Base-by-base conservation (phyloP, 1,140 invertebrate genomes). In the Rhizoglyphus robini region DNA sequence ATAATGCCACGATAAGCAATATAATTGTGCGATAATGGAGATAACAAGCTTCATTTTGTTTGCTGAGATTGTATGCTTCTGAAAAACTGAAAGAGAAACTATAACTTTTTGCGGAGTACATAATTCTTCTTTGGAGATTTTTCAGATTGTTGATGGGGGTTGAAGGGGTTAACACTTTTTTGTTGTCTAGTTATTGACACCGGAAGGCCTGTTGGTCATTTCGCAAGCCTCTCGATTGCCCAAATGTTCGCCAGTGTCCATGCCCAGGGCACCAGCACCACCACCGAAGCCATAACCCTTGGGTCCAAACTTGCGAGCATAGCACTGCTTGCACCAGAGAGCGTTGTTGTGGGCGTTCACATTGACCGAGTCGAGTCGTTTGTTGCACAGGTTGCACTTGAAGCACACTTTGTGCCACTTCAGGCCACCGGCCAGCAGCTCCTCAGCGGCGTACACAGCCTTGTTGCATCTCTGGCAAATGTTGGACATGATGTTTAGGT, bases 361-460 rank as follows among this genome's bases (percentile, higher is more conserved):
- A 81, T 92, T 97, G 78, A 93, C 96, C 68, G 91, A 96, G 79
- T 99, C 95, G 76, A 98, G 82, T 78, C 91, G 82, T 81, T 97
- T 99, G 78, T 88, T 85, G 84, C 95, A 99, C 76, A 95, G 81
- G 77, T 87, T 90, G 80, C 95, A 98, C 81, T 96, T 98, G 83
- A 97, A 97, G 83, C 95, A 99, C 79, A 86, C 86, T 80, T 97
- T 97, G 85, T 99, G 94, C 86, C 86, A 98, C 83, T 96, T 96
- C 75, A 90, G 86, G 73, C 94, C 94, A 73, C 90, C 95, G 70
- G 94, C 95, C 70, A 96, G 84, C 74, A 90, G 86, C 79, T 98
- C 94, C 79, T 99, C 96, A 62, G 96, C 96, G 70, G 94, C 93
- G 77, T 99, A 99, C 48, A 99, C 96, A 66, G 92, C 90, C 81